A percentile compares a stretch with the other conserved stretches of the same genome.
Evolutionary conservation across 2,888 invertebrate species (phyloP).

Genomic region (Cantharis flavilabris): DNA sequence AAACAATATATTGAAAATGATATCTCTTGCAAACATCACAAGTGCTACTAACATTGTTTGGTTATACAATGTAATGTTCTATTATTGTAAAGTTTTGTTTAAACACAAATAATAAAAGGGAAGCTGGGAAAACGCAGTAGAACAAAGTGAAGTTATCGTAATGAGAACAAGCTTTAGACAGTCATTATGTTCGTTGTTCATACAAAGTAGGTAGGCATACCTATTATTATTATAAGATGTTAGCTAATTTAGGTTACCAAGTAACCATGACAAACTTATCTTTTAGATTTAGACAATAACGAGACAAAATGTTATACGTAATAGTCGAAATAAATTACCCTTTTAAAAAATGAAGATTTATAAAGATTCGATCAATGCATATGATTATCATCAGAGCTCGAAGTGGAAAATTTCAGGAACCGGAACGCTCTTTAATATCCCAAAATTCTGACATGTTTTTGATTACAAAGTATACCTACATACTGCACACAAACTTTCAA

Average conservation of each 20-base stretch:
- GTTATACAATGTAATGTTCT: constrained; percentile 4
- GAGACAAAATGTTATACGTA: background rate
- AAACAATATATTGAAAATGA: background rate
- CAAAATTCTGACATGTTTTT: too few species aligned
- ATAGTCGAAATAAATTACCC: background rate
- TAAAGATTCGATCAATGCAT: background rate
- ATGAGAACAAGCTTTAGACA: constrained; percentile 1
- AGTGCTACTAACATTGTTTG: constrained; percentile 7
- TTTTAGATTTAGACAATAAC: background rate
- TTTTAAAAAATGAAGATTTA: background rate
- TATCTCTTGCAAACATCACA: background rate
- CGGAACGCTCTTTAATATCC: too few species aligned
- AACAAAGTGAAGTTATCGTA: background rate
- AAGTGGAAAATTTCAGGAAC: too few species aligned
- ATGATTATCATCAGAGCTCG: background rate
- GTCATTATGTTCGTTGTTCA: constrained; percentile 3
- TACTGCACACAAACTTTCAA: too few species aligned
- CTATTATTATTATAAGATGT: constrained; percentile 4
- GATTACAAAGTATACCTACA: too few species aligned
- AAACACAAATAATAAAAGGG: constrained; percentile 12
- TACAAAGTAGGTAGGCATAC: background rate
- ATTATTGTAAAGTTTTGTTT: background rate
- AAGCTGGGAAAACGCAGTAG: constrained; percentile 6
- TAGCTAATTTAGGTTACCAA: constrained; percentile 12
- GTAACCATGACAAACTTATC: background rate